Conservation (phyloP, 2,113 vertebrate genomes). For the Ageneiosus marmoratus region DNA sequence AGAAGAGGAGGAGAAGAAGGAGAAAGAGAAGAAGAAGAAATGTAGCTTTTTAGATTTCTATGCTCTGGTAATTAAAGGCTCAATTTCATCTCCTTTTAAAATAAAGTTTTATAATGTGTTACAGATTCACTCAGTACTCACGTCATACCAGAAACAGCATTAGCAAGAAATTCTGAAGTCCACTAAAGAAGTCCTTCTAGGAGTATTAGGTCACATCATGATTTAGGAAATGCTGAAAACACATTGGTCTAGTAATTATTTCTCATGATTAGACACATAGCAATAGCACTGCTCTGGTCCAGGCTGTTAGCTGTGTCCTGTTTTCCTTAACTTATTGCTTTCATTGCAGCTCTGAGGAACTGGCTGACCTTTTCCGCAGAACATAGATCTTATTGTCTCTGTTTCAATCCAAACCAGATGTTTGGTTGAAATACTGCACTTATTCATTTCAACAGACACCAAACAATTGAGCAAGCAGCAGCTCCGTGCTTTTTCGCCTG, state of each 20-base stretch:
- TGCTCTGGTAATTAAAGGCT: background rate
- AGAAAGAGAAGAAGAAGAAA: background rate
- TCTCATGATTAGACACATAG: constrained; percentile 30
- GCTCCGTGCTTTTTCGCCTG: constrained; percentile 41
- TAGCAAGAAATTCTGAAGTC: constrained; percentile 14
- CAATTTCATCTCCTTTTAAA: background rate
- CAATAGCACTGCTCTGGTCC: constrained; percentile 29
- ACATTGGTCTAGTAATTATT: constrained; percentile 25
- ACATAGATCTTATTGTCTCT: constrained; percentile 48
- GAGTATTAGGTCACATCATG: constrained; percentile 24
- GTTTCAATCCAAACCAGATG: constrained; percentile 48
- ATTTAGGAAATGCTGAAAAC: constrained; percentile 18
- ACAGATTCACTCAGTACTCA: background rate
- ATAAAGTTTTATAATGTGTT: constrained; percentile 19
- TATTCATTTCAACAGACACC: constrained; percentile 48
- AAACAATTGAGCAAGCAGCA: constrained; percentile 50
- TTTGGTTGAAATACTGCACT: constrained; percentile 41
- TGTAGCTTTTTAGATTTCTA: background rate
- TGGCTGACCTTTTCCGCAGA: constrained; percentile 44
- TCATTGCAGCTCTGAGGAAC: constrained; percentile 34
- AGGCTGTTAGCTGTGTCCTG: constrained; percentile 24
- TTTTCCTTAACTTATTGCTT: constrained; percentile 45
- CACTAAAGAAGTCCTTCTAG: no score
- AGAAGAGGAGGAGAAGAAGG: background rate
- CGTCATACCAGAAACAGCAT: constrained; percentile 15